phyloP scores from a whole-genome alignment of 2,113 vertebrate species.

The Ameiurus melas region DNA sequence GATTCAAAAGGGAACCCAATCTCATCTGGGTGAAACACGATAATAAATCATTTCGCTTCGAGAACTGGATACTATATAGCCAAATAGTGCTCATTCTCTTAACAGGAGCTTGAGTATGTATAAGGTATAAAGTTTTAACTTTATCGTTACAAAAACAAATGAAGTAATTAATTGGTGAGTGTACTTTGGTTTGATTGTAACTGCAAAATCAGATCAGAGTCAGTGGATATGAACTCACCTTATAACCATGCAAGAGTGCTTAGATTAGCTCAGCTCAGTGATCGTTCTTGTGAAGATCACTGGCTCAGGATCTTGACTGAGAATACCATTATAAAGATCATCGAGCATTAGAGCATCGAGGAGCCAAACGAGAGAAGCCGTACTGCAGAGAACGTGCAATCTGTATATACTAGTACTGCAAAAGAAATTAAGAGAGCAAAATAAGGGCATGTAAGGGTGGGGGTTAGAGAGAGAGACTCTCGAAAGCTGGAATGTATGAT shows the following conservation, averaged over 20 bases:
- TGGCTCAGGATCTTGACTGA: neutral
- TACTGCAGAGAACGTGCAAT: neutral
- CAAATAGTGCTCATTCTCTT: neutral
- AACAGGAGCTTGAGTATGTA: neutral
- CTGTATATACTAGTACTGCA: neutral
- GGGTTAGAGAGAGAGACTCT: constrained; percentile 11
- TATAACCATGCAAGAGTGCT: neutral
- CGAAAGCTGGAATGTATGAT: constrained; percentile 37
- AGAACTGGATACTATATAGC: neutral
- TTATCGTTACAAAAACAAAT: neutral
- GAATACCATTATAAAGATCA: neutral
- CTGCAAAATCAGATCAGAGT: neutral
- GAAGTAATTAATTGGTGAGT: neutral
- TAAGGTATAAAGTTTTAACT: neutral
- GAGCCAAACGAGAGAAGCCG: neutral
- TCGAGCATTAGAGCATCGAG: neutral
- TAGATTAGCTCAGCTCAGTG: neutral
- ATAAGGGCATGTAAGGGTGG: neutral
- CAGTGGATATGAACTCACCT: neutral
- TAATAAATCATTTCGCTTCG: neutral
- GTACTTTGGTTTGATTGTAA: no score
- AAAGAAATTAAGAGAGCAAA: constrained; percentile 18
- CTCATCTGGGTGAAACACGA: neutral
- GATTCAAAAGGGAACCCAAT: neutral
- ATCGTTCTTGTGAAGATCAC: neutral